Percentiles rank a stretch among this genome's conserved stretches.
Evolutionary conservation across 2,113 vertebrate genomes (phyloP).

Genomic region (Sakesphorus luctuosus): DNA sequence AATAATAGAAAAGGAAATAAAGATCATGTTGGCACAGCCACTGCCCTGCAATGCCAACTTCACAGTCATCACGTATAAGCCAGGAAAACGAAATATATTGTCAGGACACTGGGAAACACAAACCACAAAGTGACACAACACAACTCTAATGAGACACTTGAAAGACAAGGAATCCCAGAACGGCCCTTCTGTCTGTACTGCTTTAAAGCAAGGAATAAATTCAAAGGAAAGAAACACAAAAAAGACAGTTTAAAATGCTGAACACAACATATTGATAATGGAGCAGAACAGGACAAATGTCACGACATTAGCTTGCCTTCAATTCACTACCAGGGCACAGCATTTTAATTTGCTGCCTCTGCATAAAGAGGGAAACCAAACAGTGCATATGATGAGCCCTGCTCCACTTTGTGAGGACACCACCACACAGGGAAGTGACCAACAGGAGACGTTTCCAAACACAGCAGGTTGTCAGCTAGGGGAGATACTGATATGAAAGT

Average conservation of each 20-base stretch:
- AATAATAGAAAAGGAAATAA: background rate
- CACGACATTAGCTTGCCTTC: background rate
- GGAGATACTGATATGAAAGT: background rate
- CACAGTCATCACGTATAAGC: background rate
- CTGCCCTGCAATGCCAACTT: background rate
- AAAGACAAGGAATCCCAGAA: background rate
- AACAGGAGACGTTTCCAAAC: background rate
- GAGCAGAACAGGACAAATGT: background rate
- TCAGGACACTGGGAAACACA: background rate
- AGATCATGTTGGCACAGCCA: background rate
- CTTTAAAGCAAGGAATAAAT: background rate
- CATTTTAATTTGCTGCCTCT: background rate
- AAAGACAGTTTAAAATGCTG: background rate
- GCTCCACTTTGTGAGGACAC: background rate
- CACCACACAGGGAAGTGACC: background rate
- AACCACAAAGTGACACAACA: background rate
- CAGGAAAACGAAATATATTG: background rate
- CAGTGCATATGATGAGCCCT: rapidly evolving
- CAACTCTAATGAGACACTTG: background rate
- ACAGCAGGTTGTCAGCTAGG: background rate
- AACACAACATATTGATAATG: background rate
- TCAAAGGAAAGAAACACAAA: background rate
- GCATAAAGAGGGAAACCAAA: background rate
- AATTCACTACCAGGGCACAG: background rate
- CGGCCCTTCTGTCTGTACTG: background rate